phyloP scores from a whole-genome alignment of 2,888 invertebrate species.

The Argyresthia goedartella region DNA sequence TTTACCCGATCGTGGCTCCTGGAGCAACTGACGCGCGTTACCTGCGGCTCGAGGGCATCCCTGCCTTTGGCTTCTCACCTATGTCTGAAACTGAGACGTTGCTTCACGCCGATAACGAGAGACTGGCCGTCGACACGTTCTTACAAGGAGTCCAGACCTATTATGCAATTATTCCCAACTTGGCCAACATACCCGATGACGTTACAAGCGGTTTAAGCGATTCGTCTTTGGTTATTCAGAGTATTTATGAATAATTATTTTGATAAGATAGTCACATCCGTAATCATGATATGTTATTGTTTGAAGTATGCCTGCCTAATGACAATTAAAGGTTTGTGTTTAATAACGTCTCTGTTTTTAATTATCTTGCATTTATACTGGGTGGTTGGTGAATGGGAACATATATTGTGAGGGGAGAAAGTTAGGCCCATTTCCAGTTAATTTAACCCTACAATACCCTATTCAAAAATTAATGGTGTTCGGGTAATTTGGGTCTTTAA shows the following conservation, averaged over 20 bases:
- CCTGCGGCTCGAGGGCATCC: constrained; percentile 77
- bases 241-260: too few relatives aligned
- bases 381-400: too few relatives aligned
- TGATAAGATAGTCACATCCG: too few relatives aligned
- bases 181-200: constrained; percentile 2
- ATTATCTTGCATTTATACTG: too few relatives aligned
- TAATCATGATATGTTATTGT: too few relatives aligned
- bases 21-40: constrained; percentile 89
- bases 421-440: not conserved
- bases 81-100: constrained; percentile 84
- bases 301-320: too few relatives aligned
- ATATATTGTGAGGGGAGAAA: too few relatives aligned
- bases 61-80: constrained; percentile 89
- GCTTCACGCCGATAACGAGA: constrained; percentile 86
- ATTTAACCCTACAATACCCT: too few relatives aligned
- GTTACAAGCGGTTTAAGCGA: constrained; percentile 4
- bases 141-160: constrained; percentile 81
- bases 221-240: not conserved
- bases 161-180: constrained; percentile 47
- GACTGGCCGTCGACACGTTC: constrained; percentile 77
- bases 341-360: too few relatives aligned
- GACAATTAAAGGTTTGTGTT: too few relatives aligned
- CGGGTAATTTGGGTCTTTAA: not conserved
- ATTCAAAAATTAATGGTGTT: too few relatives aligned
- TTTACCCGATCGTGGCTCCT: constrained; percentile 78